Base-by-base conservation (phyloP, 2,888 invertebrate genomes). In the Pilophorus perplexus region DNA sequence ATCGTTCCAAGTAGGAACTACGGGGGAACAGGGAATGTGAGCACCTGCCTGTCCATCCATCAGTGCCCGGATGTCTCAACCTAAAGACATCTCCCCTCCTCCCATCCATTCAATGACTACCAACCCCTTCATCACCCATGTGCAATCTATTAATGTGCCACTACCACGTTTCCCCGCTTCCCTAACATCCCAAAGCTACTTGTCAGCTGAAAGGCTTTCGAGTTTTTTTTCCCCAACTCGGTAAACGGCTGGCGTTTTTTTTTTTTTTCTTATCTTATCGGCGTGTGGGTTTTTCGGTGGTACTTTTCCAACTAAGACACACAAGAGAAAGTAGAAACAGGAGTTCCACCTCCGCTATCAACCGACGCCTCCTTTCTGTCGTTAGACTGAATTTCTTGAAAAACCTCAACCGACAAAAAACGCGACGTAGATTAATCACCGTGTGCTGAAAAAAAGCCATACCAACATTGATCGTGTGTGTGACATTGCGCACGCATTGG, bases 11-110 rank as follows among this genome's bases (percentile, higher is more conserved):
- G n/a, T 23, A 23, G 46, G 46, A 23, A 46, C 22, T n/a, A 25
- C 12, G 50, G 50, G 28, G 48, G n/a, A 8, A 52, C 23, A 25
- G 25, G 52, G 52, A 28, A 52, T 52, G 52, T 14, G 52, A 52
- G 18, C 52, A 52, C 52, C 52, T 52, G 52, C 52, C 28, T 25
- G 52, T 52, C 52, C 52, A 52, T 52, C 52, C 28, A 52, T 52
- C 52, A 52, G 52, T 28, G 52, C 52, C 52, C 28, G 52, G 52
- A 52, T 52, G 52, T 52, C 52, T 52, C 52, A 52, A 52, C 27
- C 52, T n/a, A n/a, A n/a, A n/a, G n/a, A n/a, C 6, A 50, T 3
- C 52, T 28, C 33, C 27, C 28, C 52, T 5, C 52, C 28, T 28
- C 33, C 33, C 33, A 6, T 33, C 12, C 33, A 6, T 33, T 12